A percentile compares a stretch with the other conserved stretches of the same genome.
These are phyloP conservation scores for Petaurus breviceps DNA, from an alignment of 2,113 vertebrate genomes.

Conservation along the genomic window DNA sequence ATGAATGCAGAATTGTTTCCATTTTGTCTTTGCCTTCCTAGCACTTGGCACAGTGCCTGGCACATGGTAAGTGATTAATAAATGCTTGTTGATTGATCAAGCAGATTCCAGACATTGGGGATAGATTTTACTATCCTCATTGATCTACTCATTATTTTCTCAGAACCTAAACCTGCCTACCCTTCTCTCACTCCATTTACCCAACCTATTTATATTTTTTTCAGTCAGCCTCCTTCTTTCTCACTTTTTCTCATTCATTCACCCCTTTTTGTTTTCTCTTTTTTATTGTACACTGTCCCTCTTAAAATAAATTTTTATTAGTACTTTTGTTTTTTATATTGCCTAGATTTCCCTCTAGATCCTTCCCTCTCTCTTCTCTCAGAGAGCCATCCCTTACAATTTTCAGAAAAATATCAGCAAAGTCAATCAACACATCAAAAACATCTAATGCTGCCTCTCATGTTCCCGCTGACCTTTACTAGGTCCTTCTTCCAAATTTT, in stretches of 20 bases:
- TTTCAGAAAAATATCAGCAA: no score
- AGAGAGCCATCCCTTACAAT: background rate
- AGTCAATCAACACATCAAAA: background rate
- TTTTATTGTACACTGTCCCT: background rate
- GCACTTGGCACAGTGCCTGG: background rate
- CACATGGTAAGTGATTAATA: background rate
- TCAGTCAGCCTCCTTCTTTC: background rate
- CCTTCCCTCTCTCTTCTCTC: background rate
- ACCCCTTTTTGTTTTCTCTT: background rate
- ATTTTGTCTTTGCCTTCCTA: background rate
- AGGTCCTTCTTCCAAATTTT: background rate
- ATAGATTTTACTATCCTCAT: background rate
- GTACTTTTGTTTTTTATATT: background rate
- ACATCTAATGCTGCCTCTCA: background rate
- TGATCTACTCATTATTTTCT: background rate
- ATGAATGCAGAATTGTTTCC: background rate
- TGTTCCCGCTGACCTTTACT: background rate
- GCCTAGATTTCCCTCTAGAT: background rate
- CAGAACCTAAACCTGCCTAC: background rate
- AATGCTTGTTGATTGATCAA: background rate
- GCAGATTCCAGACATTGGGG: background rate
- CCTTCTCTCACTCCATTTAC: background rate
- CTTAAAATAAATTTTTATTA: background rate
- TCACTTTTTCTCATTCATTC: background rate
- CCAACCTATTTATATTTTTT: background rate